Evolutionary conservation across 2,113 vertebrate species (phyloP).

Genomic region (Microcebus griseorufus): DNA sequence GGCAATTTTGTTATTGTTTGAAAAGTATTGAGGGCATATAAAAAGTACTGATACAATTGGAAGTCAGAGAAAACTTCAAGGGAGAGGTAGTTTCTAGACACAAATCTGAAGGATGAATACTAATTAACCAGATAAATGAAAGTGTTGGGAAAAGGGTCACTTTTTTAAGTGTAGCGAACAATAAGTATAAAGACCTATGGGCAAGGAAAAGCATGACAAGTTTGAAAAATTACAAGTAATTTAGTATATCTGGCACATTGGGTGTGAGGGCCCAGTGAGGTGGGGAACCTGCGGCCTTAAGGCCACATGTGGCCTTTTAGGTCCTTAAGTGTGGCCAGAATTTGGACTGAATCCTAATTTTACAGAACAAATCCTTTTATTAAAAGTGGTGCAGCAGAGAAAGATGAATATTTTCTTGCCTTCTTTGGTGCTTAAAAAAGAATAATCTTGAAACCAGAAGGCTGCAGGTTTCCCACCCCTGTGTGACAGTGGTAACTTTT

Average conservation of each 20-base stretch:
- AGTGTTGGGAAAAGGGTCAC: neutral
- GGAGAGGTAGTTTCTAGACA: neutral
- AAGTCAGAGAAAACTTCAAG: constrained; percentile 4
- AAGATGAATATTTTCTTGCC: too few species aligned
- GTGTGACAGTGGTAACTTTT: too few species aligned
- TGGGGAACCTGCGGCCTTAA: neutral
- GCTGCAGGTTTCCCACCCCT: too few species aligned
- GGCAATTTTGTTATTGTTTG: neutral
- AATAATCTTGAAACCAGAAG: too few species aligned
- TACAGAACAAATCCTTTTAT: too few species aligned
- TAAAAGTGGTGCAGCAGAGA: too few species aligned
- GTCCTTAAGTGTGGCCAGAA: too few species aligned
- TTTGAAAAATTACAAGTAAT: neutral
- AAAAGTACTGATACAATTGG: neutral
- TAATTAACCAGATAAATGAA: neutral
- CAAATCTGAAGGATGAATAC: neutral
- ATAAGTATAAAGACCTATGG: neutral
- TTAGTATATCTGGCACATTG: neutral
- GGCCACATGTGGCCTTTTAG: too few species aligned
- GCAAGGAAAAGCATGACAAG: neutral
- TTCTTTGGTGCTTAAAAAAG: too few species aligned
- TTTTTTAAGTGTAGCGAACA: neutral
- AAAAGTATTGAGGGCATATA: neutral
- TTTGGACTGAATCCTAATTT: too few species aligned
- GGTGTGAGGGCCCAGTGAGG: neutral